phyloP scores from a whole-genome alignment of 2,888 invertebrate species.

The Protonemura montana region DNA sequence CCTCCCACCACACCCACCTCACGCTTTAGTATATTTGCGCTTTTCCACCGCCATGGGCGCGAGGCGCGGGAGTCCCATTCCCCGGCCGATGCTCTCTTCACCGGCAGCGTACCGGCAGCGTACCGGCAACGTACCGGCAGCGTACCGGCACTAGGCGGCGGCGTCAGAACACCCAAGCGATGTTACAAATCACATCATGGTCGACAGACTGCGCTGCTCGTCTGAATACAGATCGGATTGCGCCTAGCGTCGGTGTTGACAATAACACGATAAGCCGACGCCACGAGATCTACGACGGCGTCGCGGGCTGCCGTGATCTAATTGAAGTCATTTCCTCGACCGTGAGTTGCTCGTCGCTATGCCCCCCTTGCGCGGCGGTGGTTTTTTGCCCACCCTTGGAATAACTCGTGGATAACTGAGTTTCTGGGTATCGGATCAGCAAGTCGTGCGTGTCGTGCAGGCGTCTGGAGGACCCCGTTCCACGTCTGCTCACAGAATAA shows the following conservation, averaged over 20 bases:
- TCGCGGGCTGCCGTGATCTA: background rate
- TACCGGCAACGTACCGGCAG: no score
- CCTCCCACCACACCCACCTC: no score
- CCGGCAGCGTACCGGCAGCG: background rate
- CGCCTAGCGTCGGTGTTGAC: background rate
- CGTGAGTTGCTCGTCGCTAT: background rate
- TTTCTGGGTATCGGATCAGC: background rate
- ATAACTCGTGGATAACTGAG: background rate
- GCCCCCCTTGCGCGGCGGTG: background rate
- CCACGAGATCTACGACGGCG: background rate
- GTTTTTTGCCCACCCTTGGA: background rate
- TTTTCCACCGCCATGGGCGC: no score
- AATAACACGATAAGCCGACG: slow-evolving; percentile 9
- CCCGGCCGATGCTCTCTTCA: background rate
- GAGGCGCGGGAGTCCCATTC: background rate
- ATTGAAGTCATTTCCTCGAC: slow-evolving; percentile 19
- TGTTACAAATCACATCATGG: slow-evolving; percentile 23
- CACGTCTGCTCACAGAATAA: background rate
- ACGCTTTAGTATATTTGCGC: no score
- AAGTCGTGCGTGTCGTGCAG: background rate
- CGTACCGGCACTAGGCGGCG: background rate
- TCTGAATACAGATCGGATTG: background rate
- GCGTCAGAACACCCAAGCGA: background rate
- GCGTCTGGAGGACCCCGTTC: background rate
- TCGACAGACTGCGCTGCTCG: background rate